Evolutionary conservation across 2,797 vertebrate genomes (phyloP).

Genomic region (Phataginus tricuspis): DNA sequence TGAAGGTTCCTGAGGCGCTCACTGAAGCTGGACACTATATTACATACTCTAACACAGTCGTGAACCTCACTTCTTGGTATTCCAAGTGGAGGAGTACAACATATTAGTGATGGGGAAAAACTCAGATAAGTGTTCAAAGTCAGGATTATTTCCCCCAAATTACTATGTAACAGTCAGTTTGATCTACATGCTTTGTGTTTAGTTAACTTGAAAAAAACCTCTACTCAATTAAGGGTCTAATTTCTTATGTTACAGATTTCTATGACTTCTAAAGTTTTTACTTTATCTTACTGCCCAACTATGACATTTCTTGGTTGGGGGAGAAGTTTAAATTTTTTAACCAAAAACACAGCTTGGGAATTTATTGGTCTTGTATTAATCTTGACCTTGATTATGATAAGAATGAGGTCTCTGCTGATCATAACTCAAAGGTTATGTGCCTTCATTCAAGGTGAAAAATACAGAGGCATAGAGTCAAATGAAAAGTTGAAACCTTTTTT

Average conservation of each 20-base stretch:
- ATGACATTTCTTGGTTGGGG: not conserved
- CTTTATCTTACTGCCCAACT: not conserved
- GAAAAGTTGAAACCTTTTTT: slow-evolving; percentile 42
- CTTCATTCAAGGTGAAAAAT: slow-evolving; percentile 24
- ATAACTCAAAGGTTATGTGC: not conserved
- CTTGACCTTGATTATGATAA: slow-evolving; percentile 12
- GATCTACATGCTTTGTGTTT: not conserved
- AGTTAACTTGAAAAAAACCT: not conserved
- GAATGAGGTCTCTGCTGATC: slow-evolving; percentile 3
- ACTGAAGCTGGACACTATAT: slow-evolving; percentile 82
- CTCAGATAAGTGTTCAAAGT: slow-evolving; percentile 17
- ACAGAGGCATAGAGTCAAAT: slow-evolving; percentile 25
- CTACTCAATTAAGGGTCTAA: not conserved
- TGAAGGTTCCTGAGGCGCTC: slow-evolving; percentile 65
- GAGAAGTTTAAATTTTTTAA: slow-evolving; percentile 23
- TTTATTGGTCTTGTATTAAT: not conserved
- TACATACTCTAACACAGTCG: slow-evolving; percentile 69
- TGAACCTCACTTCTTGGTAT: slow-evolving; percentile 59
- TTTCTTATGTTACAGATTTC: not conserved
- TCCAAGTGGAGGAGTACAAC: slow-evolving; percentile 23
- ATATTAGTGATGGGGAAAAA: slow-evolving; percentile 20
- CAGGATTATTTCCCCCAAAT: not conserved
- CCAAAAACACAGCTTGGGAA: not conserved
- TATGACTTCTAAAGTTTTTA: not conserved
- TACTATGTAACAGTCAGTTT: not conserved